A percentile compares a stretch with the other conserved stretches of the same genome.
phyloP scores from a whole-genome alignment of 2,888 invertebrate species.

The Villa cingulata region DNA sequence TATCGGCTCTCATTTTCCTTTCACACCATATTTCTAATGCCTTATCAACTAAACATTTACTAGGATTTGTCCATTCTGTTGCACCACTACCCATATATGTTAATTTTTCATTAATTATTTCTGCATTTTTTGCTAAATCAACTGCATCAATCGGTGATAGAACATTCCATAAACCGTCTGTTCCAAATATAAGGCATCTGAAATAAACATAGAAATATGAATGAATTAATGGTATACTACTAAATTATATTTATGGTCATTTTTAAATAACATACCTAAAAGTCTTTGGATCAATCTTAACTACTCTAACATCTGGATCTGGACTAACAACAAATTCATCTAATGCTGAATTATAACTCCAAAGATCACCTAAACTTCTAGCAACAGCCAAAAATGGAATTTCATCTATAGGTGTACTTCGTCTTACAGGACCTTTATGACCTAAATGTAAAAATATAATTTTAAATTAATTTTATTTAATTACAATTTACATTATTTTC shows the following conservation, averaged over 20 bases:
- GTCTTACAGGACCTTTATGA: slow-evolving; percentile 64
- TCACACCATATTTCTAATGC: slow-evolving; percentile 73
- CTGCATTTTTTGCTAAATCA: slow-evolving; percentile 67
- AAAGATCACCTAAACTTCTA: slow-evolving; percentile 87
- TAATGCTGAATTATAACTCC: slow-evolving; percentile 88
- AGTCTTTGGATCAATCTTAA: slow-evolving; percentile 62
- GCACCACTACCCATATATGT: slow-evolving; percentile 28
- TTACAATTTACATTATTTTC: background rate
- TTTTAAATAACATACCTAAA: slow-evolving; percentile 41
- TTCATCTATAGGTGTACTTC: slow-evolving; percentile 82
- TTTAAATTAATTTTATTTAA: background rate
- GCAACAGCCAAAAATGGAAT: slow-evolving; percentile 95
- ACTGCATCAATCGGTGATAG: slow-evolving; percentile 72
- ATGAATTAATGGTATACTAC: background rate
- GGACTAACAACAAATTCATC: slow-evolving; percentile 96
- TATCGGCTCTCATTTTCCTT: slow-evolving; percentile 84
- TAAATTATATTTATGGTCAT: slow-evolving; percentile 7
- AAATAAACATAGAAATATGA: slow-evolving; percentile 10
- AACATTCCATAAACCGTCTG: slow-evolving; percentile 97
- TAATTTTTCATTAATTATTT: slow-evolving; percentile 57
- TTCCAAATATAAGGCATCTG: slow-evolving; percentile 85
- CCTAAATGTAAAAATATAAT: slow-evolving; percentile 10
- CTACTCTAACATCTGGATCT: slow-evolving; percentile 85
- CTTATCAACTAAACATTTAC: slow-evolving; percentile 72
- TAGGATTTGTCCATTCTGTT: slow-evolving; percentile 70